Evolutionary conservation across 2,888 invertebrate genomes (phyloP).

Genomic region (Melinaea marsaeus): DNA sequence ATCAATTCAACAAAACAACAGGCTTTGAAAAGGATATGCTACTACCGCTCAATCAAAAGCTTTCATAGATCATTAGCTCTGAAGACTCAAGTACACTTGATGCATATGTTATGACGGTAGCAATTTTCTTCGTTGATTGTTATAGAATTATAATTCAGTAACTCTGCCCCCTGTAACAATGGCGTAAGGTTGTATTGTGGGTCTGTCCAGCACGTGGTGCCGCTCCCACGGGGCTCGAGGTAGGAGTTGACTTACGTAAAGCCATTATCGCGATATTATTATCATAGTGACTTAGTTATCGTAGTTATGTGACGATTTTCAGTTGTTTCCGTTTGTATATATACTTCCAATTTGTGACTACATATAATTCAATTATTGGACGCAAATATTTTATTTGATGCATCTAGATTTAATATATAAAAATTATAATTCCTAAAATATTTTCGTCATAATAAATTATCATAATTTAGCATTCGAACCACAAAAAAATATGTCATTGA

Average conservation of each 20-base stretch:
- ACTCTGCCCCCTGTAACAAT: slow-evolving; percentile 6
- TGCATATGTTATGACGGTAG: slow-evolving; percentile 3
- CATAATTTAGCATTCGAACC: too few species aligned
- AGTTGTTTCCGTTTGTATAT: neutral
- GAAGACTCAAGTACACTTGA: slow-evolving; percentile 4
- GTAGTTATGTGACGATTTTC: slow-evolving; percentile 5
- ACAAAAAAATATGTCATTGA: neutral
- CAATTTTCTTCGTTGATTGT: slow-evolving; percentile 2
- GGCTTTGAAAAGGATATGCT: neutral
- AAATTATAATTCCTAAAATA: too few species aligned
- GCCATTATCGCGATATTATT: slow-evolving; percentile 14
- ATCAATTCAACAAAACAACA: neutral
- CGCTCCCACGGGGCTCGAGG: slow-evolving; percentile 20
- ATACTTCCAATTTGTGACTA: neutral
- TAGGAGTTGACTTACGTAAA: slow-evolving; percentile 21
- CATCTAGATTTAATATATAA: too few species aligned
- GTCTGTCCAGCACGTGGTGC: slow-evolving; percentile 13
- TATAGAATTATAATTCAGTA: neutral
- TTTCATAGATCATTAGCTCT: slow-evolving; percentile 3
- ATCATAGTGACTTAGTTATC: slow-evolving; percentile 10
- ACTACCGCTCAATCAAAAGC: neutral
- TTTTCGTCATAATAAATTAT: too few species aligned
- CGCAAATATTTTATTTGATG: too few species aligned
- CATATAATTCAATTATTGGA: too few species aligned
- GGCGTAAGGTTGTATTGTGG: slow-evolving; percentile 7